phyloP scores from a whole-genome alignment of 2,797 vertebrate species.

The Pangasius sanitwongsei region DNA sequence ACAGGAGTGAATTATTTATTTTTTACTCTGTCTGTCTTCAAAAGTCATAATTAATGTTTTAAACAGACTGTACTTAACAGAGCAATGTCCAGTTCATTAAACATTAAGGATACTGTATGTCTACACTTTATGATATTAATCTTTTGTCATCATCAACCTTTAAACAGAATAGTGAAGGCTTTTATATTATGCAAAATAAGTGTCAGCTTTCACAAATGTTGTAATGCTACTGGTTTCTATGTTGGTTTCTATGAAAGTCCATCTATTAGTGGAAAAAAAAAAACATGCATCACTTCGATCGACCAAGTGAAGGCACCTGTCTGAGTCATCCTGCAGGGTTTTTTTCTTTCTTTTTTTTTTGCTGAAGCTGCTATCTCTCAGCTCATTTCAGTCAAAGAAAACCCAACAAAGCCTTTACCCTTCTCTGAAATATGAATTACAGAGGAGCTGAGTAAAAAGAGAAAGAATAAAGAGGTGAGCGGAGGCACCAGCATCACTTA shows the following conservation, averaged over 20 bases:
- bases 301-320: conserved; percentile 1
- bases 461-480: conserved; percentile 36
- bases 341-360: background rate
- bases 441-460: conserved; percentile 27
- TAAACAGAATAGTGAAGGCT: background rate
- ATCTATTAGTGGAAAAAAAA: background rate
- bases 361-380: conserved; percentile 27
- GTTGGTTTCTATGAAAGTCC: background rate
- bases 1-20: background rate
- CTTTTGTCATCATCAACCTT: background rate
- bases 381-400: conserved; percentile 44
- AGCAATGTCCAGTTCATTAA: conserved; percentile 4
- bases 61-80: background rate
- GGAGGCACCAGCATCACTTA: conserved; percentile 16
- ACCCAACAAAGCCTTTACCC: conserved; percentile 30
- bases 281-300: background rate
- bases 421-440: conserved; percentile 48
- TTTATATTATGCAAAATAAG: background rate
- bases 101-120: background rate
- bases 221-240: background rate
- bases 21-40: background rate
- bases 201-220: background rate
- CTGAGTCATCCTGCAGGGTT: conserved; percentile 12
- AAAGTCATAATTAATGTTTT: background rate
- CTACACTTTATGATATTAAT: background rate